Base-by-base conservation (phyloP, 2,888 invertebrate genomes). In the Apamea crenata region DNA sequence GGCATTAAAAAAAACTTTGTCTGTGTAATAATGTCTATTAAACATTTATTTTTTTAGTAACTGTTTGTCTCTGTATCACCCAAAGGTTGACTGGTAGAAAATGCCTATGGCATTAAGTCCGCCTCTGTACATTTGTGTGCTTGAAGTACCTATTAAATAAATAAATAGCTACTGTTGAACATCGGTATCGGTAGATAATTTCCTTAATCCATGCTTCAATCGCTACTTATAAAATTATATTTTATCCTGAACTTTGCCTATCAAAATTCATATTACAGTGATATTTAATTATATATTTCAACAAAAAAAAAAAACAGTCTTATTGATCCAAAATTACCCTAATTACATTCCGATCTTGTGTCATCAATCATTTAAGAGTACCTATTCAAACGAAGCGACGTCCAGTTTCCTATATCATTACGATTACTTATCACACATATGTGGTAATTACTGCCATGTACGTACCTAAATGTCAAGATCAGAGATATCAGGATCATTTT, bases 391-490 rank as follows among this genome's bases (percentile, higher is more conserved):
- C 14, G 69, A 53, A 80, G 25, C 32, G 29, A 63, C 21, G 14
- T 66, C 36, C 25, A 50, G 36, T n/a, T 84, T 80, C 73, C 73
- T 73, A 47, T 84, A 74, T 80, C 2, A 84, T 73, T 73, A 80
- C 36, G 18, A 69, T 65, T 59, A 65, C 59, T 69, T 25, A n/a
- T 29, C 50, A 65, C 85, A 61, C 16, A 36, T 36, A 59, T 8
- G 7, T 16, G 29, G 59, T 83, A 70, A 69, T 84, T 79, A 66
- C 63, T 53, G 36, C 16, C 1, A 29, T 18, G 2, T 40, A 21
- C 0, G n/a, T 36, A 18, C 21, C 4, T 36, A 82, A 84, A 84
- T 82, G 84, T 86, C 84, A 84, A 84, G 86, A 78, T 16, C 83
- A 74, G 40, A 72, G 6, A 29, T 59, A 74, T 71, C 73, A 82